These are phyloP conservation scores for Brachirus orientalis DNA, from an alignment of 2,113 vertebrate species.

Conservation along the genomic window DNA sequence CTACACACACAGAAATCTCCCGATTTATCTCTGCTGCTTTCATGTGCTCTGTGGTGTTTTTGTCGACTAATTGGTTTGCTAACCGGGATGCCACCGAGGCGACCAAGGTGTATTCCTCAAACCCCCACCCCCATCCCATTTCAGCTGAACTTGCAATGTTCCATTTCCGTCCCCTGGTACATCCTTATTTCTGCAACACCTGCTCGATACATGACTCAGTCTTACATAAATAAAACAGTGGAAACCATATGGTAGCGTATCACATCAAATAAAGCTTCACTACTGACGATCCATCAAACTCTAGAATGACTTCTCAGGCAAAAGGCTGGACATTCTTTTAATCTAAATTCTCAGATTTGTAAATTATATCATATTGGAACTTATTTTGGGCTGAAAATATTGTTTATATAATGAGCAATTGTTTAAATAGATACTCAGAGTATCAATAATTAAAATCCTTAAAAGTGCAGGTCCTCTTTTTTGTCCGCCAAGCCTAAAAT, in stretches of 20 bases:
- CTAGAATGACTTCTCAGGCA: too few species aligned
- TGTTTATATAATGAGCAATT: too few species aligned
- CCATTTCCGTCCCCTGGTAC: conserved; percentile 26
- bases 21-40: conserved; percentile 32
- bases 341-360: not conserved
- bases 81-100: conserved; percentile 19
- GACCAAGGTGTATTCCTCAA: not conserved
- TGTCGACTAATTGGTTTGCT: conserved; percentile 50
- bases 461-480: too few species aligned
- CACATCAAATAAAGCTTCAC: not conserved
- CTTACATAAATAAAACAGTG: conserved; percentile 43
- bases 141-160: conserved; percentile 53
- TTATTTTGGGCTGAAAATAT: too few species aligned
- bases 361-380: too few species aligned
- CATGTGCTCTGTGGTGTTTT: conserved; percentile 24
- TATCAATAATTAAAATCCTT: not conserved
- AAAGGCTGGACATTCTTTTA: too few species aligned
- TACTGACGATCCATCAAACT: too few species aligned
- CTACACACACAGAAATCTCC: conserved; percentile 32
- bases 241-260: not conserved
- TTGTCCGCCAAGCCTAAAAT: not conserved
- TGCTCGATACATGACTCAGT: conserved; percentile 26
- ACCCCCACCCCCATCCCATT: not conserved
- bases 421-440: too few species aligned
- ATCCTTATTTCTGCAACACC: conserved; percentile 32